Conservation (phyloP, 64 coral and sea anemone species). For the Astreopora myriophthalma region DNA sequence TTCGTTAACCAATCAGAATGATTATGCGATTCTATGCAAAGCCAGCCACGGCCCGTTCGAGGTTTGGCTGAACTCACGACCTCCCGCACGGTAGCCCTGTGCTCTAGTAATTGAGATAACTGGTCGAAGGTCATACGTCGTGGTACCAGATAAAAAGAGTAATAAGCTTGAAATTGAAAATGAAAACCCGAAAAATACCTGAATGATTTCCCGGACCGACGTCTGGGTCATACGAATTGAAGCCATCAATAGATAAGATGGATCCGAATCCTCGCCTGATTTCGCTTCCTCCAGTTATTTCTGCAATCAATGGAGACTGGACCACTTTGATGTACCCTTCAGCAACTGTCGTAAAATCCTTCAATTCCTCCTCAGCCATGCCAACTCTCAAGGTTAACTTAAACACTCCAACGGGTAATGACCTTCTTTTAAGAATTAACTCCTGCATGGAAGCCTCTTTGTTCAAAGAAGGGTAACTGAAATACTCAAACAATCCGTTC, state of each 20-base stretch:
- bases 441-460: neutral
- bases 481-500: neutral
- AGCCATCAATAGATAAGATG: conserved; percentile 31
- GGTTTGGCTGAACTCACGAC: too few relatives aligned
- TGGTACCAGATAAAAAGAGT: too few relatives aligned
- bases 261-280: conserved; percentile 63
- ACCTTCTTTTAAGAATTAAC: conserved; percentile 29
- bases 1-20: too few relatives aligned
- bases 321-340: conserved; percentile 56
- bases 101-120: too few relatives aligned
- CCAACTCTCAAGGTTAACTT: conserved; percentile 40
- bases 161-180: too few relatives aligned
- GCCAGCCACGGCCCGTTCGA: too few relatives aligned
- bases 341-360: conserved; percentile 22
- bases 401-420: conserved; percentile 44
- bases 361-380: conserved; percentile 33
- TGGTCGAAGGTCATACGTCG: too few relatives aligned
- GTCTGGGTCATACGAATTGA: conserved; percentile 68
- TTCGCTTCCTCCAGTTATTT: conserved; percentile 58
- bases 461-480: neutral
- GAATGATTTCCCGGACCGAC: conserved; percentile 9
- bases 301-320: conserved; percentile 46
- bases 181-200: neutral
- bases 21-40: too few relatives aligned
- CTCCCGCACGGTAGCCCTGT: too few relatives aligned